These are phyloP conservation scores for Drosophila arizonae DNA, from an alignment of 1,140 invertebrate genomes.

Conservation along the genomic window DNA sequence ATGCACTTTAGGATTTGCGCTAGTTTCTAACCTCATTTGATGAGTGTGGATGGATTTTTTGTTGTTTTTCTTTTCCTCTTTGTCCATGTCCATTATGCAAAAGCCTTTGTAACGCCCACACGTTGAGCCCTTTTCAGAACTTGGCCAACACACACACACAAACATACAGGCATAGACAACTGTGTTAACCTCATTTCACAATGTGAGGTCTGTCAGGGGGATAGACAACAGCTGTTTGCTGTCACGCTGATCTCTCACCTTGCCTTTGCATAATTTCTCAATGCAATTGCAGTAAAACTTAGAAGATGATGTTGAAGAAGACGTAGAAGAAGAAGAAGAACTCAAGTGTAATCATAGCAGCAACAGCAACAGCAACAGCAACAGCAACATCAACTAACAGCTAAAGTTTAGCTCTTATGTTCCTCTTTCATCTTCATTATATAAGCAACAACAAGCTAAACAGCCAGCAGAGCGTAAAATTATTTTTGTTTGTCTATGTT, in stretches of 20 bases:
- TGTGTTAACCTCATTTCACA: slow-evolving; percentile 65
- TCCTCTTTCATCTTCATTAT: slow-evolving; percentile 40
- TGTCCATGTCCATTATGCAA: slow-evolving; percentile 38
- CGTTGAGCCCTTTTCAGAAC: slow-evolving; percentile 38
- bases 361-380: slow-evolving; percentile 13
- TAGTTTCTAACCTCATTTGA: slow-evolving; percentile 29
- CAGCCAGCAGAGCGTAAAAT: slow-evolving; percentile 63
- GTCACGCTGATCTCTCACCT: slow-evolving; percentile 69
- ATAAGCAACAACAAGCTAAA: slow-evolving; percentile 32
- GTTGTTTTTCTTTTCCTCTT: slow-evolving; percentile 14
- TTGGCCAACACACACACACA: slow-evolving; percentile 26
- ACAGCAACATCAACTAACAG: slow-evolving; percentile 15
- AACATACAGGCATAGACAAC: slow-evolving; percentile 26
- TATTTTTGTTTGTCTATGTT: slow-evolving; percentile 16
- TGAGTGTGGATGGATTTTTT: slow-evolving; percentile 23
- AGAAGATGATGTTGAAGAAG: neutral
- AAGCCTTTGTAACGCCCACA: slow-evolving; percentile 51
- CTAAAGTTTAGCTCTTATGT: slow-evolving; percentile 20
- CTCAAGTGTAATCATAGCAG: slow-evolving; percentile 23
- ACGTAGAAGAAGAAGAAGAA: neutral
- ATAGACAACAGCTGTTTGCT: slow-evolving; percentile 69
- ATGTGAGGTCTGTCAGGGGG: slow-evolving; percentile 33
- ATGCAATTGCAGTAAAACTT: slow-evolving; percentile 27
- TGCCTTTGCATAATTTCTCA: slow-evolving; percentile 42
- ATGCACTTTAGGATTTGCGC: slow-evolving; percentile 9